phyloP scores from a whole-genome alignment of 2,113 vertebrate genomes.

The Xiphorhynchus elegans region DNA sequence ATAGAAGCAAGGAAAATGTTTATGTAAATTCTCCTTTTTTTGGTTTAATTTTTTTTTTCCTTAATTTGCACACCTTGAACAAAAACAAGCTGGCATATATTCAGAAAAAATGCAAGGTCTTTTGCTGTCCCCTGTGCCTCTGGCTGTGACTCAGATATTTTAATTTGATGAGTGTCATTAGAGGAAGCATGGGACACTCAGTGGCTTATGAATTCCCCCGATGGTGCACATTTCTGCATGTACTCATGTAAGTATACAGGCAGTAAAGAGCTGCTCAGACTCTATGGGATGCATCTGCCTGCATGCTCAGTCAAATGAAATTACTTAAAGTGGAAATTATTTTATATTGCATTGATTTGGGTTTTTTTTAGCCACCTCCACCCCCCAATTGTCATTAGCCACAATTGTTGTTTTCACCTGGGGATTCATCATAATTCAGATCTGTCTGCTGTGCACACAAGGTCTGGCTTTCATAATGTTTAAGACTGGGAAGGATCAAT shows the following conservation, averaged over 20 bases:
- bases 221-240: neutral
- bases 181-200: neutral
- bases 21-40: neutral
- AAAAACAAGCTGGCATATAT: neutral
- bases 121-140: neutral
- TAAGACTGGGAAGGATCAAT: conserved; percentile 49
- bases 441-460: neutral
- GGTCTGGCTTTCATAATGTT: conserved; percentile 53
- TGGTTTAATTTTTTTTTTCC: neutral
- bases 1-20: neutral
- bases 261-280: neutral
- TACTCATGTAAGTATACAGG: neutral
- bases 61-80: neutral
- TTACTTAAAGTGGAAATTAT: conserved; percentile 24
- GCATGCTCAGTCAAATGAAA: neutral
- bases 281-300: neutral
- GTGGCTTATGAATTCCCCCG: neutral
- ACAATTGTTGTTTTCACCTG: conserved; percentile 36
- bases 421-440: conserved; percentile 27
- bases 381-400: neutral
- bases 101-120: neutral
- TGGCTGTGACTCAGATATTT: neutral
- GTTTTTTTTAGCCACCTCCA: neutral
- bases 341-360: neutral
- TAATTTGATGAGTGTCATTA: neutral